These are phyloP conservation scores for Xenopus borealis DNA, from an alignment of 2,113 vertebrate species.

Conservation along the genomic window DNA sequence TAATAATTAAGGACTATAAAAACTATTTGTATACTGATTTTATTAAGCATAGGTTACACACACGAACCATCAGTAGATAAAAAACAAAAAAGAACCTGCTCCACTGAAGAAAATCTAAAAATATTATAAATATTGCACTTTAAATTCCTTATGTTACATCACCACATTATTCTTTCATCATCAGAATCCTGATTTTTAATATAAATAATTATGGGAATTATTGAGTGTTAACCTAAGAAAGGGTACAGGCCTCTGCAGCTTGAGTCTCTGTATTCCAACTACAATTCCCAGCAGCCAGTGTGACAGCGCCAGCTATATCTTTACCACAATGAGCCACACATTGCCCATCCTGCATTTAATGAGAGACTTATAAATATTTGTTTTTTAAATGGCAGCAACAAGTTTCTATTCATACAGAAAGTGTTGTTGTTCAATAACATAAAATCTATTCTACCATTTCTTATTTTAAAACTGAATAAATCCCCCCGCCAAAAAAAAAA, in stretches of 20 bases:
- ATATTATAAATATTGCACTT: conserved; percentile 86
- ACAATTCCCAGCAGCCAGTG: too few relatives aligned
- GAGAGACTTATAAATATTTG: too few relatives aligned
- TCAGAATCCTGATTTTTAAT: background rate
- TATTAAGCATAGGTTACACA: conserved; percentile 65
- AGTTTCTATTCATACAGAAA: background rate
- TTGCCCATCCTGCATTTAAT: too few relatives aligned
- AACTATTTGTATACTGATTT: conserved; percentile 59
- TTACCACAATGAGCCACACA: too few relatives aligned
- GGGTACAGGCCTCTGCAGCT: background rate
- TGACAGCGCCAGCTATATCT: too few relatives aligned
- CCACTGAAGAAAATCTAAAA: conserved; percentile 52
- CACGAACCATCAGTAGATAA: conserved; percentile 50
- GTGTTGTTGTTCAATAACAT: background rate
- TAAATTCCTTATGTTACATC: conserved; percentile 63
- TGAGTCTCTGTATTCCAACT: background rate
- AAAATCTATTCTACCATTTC: too few relatives aligned
- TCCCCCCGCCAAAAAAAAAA: background rate
- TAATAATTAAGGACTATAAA: conserved; percentile 12
- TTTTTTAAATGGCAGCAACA: background rate
- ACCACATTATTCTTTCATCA: conserved; percentile 52
- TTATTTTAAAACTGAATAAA: background rate
- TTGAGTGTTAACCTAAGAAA: background rate
- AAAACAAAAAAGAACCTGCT: background rate
- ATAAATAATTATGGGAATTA: background rate